A percentile compares a stretch with the other conserved stretches of the same genome.
These are phyloP conservation scores for Hydrophis major DNA, from an alignment of 2,797 vertebrate genomes.

Conservation along the genomic window DNA sequence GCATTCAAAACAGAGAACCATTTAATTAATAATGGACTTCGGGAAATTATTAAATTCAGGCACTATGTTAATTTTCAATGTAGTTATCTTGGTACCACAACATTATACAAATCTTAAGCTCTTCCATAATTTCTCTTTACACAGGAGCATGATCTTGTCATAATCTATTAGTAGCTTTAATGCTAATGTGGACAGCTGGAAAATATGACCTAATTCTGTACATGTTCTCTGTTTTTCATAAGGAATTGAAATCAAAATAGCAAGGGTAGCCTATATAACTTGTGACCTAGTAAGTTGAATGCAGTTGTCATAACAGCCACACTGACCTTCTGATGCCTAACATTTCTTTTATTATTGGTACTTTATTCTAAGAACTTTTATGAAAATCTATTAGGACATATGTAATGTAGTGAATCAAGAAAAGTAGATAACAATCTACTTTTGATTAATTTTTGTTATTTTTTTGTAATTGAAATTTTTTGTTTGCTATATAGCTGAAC, in stretches of 20 bases:
- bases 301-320: neutral
- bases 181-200: neutral
- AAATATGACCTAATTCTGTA: neutral
- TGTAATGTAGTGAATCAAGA: neutral
- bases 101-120: neutral
- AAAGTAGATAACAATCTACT: neutral
- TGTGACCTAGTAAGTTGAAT: neutral
- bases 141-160: neutral
- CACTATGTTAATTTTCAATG: neutral
- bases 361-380: neutral
- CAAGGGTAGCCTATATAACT: neutral
- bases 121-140: neutral
- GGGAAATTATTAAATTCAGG: neutral
- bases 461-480: neutral
- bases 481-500: neutral
- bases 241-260: neutral
- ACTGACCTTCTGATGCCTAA: neutral
- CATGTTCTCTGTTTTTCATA: neutral
- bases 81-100: neutral
- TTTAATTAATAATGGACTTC: neutral
- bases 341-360: neutral
- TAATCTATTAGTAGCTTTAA: neutral
- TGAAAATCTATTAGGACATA: neutral
- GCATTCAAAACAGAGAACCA: neutral
- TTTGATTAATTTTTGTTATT: neutral